Evolutionary conservation across 1,140 invertebrate genomes (phyloP).

Genomic region (Drosophila sechellia): DNA sequence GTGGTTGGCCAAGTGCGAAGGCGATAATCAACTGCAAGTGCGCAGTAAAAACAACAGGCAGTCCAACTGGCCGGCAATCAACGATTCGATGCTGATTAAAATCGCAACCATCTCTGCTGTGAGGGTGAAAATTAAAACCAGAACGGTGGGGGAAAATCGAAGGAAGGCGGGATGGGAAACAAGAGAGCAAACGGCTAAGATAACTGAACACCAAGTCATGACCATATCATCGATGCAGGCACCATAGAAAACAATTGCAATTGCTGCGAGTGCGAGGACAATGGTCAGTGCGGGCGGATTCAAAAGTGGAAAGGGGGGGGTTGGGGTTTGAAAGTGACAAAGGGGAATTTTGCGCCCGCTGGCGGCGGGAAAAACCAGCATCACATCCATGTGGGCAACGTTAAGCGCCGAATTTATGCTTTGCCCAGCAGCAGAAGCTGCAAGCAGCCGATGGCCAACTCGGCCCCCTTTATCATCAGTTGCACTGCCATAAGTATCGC

Average conservation of each 20-base stretch:
- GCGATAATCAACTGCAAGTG: constrained; percentile 59
- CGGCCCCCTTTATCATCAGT: constrained; percentile 36
- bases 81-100: constrained; percentile 71
- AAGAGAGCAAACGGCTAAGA: constrained; percentile 40
- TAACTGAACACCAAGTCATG: constrained; percentile 61
- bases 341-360: not conserved
- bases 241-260: constrained; percentile 74
- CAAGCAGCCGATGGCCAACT: constrained; percentile 14
- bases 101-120: constrained; percentile 54
- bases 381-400: constrained; percentile 39
- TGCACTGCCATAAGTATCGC: constrained; percentile 60
- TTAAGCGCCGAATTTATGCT: constrained; percentile 51
- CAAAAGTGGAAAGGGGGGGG: not conserved
- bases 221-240: constrained; percentile 63
- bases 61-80: constrained; percentile 44
- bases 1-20: constrained; percentile 12
- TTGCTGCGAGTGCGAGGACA: constrained; percentile 46
- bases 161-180: not conserved
- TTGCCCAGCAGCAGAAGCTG: constrained; percentile 34
- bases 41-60: constrained; percentile 20
- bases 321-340: not conserved
- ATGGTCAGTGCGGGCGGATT: constrained; percentile 30
- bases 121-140: constrained; percentile 60
- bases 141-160: not conserved
- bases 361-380: constrained; percentile 12